Conservation (phyloP, 2,113 vertebrate species). For the Electrona antarctica region DNA sequence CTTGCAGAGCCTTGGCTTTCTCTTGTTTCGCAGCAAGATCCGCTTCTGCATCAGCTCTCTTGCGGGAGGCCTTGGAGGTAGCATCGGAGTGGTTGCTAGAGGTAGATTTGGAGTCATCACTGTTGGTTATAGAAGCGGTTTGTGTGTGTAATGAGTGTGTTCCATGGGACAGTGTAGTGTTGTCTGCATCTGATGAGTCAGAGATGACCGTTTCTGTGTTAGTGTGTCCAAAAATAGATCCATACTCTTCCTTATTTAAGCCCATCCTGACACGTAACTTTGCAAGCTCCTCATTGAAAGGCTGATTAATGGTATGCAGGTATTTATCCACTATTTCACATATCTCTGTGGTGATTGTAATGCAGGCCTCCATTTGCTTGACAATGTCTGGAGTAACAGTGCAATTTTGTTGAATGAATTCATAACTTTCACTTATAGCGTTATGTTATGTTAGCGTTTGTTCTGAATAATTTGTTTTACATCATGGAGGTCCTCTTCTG, state of each 20-base stretch:
- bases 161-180: too few relatives aligned
- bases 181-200: too few relatives aligned
- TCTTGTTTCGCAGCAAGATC: slow-evolving; percentile 7
- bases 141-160: too few relatives aligned
- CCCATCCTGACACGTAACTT: background rate
- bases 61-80: background rate
- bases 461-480: too few relatives aligned
- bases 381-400: background rate
- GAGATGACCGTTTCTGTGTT: background rate
- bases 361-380: background rate
- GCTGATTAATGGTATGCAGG: background rate
- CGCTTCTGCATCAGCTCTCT: background rate
- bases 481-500: background rate
- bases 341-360: background rate
- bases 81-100: background rate
- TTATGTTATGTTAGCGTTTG: background rate
- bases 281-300: background rate
- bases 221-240: background rate
- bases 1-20: background rate
- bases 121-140: too few relatives aligned
- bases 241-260: background rate
- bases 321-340: background rate
- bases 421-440: background rate
- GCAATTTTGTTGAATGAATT: background rate
- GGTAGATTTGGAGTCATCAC: too few relatives aligned